Conservation (phyloP, 35 echinoderm and acorn worm genomes). For the Acanthaster planci region DNA sequence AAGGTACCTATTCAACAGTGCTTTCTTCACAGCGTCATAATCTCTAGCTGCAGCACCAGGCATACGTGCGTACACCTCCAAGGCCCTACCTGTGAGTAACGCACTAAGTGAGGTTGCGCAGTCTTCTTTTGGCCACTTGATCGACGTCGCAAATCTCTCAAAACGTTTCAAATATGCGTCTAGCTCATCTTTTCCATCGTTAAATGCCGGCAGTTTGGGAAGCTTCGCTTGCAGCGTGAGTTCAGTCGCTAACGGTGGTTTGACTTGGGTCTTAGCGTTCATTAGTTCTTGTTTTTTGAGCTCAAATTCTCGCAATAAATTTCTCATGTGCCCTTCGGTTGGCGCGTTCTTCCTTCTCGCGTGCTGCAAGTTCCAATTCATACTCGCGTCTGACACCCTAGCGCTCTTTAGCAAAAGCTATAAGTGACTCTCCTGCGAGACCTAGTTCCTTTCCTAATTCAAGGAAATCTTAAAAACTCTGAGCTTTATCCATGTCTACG, state of each 20-base stretch:
- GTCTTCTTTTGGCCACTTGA: not conserved
- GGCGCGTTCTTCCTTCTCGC: not conserved
- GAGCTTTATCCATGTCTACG: too few relatives aligned
- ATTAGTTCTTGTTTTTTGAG: not conserved
- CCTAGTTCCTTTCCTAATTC: too few relatives aligned
- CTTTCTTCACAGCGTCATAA: conserved; percentile 45
- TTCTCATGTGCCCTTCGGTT: not conserved
- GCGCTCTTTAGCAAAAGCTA: too few relatives aligned
- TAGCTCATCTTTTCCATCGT: conserved; percentile 48
- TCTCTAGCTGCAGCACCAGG: conserved; percentile 4
- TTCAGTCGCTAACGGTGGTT: not conserved
- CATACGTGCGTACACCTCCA: conserved; percentile 44
- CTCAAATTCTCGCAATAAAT: not conserved
- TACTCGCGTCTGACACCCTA: too few relatives aligned
- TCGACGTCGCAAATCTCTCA: conserved; percentile 41
- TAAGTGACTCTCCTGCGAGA: too few relatives aligned
- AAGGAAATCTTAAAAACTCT: too few relatives aligned
- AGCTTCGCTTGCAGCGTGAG: not conserved
- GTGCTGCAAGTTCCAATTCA: too few relatives aligned
- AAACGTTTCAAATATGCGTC: conserved; percentile 39
- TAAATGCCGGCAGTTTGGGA: conserved; percentile 40
- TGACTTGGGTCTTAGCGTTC: too few relatives aligned
- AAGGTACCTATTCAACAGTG: conserved; percentile 43
- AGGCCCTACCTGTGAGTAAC: conserved; percentile 51
- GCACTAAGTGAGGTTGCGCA: conserved; percentile 47